These are phyloP conservation scores for Chloroceryle aenea DNA, from an alignment of 2,113 vertebrate species.

Conservation along the genomic window DNA sequence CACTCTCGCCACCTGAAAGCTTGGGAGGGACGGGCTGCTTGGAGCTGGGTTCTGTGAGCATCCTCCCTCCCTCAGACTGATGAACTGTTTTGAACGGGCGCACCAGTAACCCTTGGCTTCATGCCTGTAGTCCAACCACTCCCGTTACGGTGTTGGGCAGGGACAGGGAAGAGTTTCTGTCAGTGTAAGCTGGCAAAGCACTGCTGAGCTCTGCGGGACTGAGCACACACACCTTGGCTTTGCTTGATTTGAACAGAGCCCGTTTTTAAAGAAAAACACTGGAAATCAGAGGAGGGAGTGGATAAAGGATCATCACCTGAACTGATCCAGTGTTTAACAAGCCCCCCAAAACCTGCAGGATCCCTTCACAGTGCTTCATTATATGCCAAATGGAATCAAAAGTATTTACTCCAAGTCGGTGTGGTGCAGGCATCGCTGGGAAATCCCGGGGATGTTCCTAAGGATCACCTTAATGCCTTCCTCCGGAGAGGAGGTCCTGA, in stretches of 20 bases:
- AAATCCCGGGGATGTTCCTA: not conserved
- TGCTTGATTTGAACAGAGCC: not conserved
- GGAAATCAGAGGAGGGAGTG: not conserved
- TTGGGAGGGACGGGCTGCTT: not conserved
- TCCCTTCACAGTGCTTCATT: not conserved
- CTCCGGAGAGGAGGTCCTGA: constrained; percentile 6
- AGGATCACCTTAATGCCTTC: not conserved
- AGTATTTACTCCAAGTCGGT: constrained; percentile 1
- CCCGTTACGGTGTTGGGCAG: fast-evolving
- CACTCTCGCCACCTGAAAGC: not conserved
- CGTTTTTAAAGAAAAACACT: not conserved
- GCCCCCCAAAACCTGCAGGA: not conserved
- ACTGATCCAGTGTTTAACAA: not conserved
- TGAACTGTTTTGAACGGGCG: fast-evolving
- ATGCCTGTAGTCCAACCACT: fast-evolving
- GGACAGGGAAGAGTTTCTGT: not conserved
- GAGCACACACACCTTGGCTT: too few species aligned
- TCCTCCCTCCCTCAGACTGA: not conserved
- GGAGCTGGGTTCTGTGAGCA: fast-evolving
- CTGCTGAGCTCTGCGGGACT: not conserved
- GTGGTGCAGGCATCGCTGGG: not conserved
- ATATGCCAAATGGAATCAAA: not conserved
- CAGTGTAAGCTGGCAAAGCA: fast-evolving
- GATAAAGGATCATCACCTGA: not conserved
- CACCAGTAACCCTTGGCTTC: not conserved